These are phyloP conservation scores for Myrmophylax atrothorax DNA, from an alignment of 2,113 vertebrate species.

Conservation along the genomic window DNA sequence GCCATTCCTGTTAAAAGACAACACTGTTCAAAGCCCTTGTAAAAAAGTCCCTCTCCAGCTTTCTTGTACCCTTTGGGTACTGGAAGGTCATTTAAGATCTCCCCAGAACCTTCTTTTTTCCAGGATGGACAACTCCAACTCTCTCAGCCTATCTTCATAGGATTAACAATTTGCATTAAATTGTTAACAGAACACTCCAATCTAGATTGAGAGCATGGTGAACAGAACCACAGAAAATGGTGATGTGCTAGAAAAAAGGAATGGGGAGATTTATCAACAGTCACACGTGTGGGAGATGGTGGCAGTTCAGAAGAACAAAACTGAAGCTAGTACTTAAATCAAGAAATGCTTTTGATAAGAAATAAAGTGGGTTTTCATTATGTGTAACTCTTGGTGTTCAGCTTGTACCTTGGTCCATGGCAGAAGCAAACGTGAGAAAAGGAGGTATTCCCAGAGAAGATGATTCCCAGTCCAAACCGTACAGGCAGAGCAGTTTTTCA, in stretches of 20 bases:
- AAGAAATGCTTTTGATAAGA: neutral
- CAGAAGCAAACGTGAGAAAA: neutral
- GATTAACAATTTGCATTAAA: neutral
- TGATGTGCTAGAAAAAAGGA: neutral
- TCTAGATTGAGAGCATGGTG: neutral
- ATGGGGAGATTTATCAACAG: fast-evolving
- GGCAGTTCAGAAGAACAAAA: neutral
- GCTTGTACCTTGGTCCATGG: neutral
- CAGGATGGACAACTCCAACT: neutral
- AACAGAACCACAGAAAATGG: neutral
- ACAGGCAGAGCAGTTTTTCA: neutral
- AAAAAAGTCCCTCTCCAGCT: neutral
- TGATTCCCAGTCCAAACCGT: neutral
- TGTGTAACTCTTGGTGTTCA: neutral
- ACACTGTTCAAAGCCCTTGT: neutral
- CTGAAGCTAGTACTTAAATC: neutral
- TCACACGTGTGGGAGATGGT: neutral
- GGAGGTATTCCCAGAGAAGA: neutral
- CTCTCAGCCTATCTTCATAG: neutral
- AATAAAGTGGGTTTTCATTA: neutral
- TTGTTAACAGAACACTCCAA: neutral
- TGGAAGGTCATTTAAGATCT: neutral
- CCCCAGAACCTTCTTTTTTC: neutral
- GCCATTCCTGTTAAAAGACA: neutral
- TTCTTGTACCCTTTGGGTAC: neutral